phyloP scores from a whole-genome alignment of 2,888 invertebrate genomes.

The Latrodectus elegans region DNA sequence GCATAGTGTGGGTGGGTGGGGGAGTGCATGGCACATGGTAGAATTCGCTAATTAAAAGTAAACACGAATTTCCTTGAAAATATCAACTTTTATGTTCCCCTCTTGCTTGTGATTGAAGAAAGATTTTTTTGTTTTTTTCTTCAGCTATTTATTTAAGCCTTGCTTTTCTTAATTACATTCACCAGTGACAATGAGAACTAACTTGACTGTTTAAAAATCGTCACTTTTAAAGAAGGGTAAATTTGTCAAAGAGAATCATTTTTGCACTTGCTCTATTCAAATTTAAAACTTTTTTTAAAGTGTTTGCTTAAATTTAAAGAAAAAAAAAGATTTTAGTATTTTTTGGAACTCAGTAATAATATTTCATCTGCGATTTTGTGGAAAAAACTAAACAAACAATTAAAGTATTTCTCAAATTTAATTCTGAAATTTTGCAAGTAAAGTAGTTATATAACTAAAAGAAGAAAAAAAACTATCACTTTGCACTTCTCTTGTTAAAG shows the following conservation, averaged over 20 bases:
- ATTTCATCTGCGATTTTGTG: no score
- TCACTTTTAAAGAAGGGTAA: conserved; percentile 46
- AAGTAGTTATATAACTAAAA: background rate
- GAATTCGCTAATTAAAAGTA: conserved; percentile 67
- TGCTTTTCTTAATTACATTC: conserved; percentile 66
- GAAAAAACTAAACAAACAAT: no score
- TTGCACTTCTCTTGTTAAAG: background rate
- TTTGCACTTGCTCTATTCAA: background rate
- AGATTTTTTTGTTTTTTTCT: background rate
- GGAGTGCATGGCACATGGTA: conserved; percentile 8
- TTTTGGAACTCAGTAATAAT: no score
- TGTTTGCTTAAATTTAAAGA: no score
- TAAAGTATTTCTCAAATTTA: no score
- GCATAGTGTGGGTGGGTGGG: background rate
- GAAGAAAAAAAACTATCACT: background rate
- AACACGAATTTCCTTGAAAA: conserved; percentile 57
- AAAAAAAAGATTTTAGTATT: no score
- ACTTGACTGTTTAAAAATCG: conserved; percentile 45
- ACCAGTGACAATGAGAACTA: conserved; percentile 32
- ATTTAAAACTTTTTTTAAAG: background rate
- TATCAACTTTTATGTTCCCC: conserved; percentile 53
- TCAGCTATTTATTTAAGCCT: conserved; percentile 50
- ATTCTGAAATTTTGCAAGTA: no score
- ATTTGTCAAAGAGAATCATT: conserved; percentile 1
- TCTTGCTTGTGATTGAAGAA: background rate